Conservation (phyloP, 2,888 invertebrate species). For the Sesia bembeciformis region DNA sequence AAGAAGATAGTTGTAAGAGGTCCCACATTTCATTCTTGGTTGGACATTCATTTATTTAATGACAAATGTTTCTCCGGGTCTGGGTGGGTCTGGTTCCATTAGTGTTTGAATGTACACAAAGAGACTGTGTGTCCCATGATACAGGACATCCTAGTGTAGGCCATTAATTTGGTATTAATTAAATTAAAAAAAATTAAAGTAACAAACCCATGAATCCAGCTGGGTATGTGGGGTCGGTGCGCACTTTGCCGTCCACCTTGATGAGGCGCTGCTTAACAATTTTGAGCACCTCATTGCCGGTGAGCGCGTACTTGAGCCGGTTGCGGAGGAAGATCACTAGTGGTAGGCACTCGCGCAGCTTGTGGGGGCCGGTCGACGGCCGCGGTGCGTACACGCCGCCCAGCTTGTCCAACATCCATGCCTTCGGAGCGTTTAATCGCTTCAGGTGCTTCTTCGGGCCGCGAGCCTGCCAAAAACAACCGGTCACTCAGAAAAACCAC, state of each 20-base stretch:
- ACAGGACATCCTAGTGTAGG: too few species aligned
- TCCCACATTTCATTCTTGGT: too few species aligned
- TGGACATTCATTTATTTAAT: too few species aligned
- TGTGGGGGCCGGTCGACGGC: slow-evolving; percentile 98
- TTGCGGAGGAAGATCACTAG: slow-evolving; percentile 97
- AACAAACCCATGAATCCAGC: slow-evolving; percentile 98
- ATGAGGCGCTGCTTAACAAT: slow-evolving; percentile 98
- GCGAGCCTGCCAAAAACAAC: slow-evolving; percentile 81
- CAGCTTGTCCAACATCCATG: slow-evolving; percentile 99
- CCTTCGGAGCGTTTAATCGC: slow-evolving; percentile 98
- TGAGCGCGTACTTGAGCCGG: slow-evolving; percentile 97
- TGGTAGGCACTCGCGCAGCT: slow-evolving; percentile 96
- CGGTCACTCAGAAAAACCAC: too few species aligned
- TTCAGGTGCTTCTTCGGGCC: slow-evolving; percentile 99
- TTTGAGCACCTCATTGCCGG: slow-evolving; percentile 96
- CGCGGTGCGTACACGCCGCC: slow-evolving; percentile 98
- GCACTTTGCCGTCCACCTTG: slow-evolving; percentile 98
- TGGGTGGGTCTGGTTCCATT: too few species aligned
- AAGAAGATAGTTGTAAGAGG: too few species aligned
- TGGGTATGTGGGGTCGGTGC: slow-evolving; percentile 98
- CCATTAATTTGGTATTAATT: too few species aligned
- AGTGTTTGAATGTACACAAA: too few species aligned
- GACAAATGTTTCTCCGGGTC: too few species aligned
- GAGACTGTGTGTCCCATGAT: too few species aligned
- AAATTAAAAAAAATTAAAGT: neutral